These are phyloP conservation scores for Styela plicata DNA, from an alignment of 23 tunicate genomes.

Conservation along the genomic window DNA sequence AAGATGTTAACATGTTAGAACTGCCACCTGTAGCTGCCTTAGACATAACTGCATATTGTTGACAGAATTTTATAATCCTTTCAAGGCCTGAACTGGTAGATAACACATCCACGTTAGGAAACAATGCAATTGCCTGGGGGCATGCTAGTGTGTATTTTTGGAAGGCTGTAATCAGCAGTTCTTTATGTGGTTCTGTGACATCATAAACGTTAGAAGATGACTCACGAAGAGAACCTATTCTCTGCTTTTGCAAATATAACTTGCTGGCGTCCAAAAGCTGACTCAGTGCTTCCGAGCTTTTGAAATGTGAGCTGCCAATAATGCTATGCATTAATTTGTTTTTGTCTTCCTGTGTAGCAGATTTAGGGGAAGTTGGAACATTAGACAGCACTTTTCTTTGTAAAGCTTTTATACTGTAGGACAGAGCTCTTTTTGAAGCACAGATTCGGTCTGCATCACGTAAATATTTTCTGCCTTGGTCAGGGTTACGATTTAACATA, in stretches of 20 bases:
- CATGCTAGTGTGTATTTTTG: slow-evolving; percentile 5
- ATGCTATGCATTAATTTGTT: neutral
- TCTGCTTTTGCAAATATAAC: slow-evolving; percentile 21
- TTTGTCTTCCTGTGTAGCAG: neutral
- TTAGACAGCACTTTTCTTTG: neutral
- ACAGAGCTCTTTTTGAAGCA: slow-evolving; percentile 4
- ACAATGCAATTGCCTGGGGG: neutral
- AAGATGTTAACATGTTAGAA: neutral
- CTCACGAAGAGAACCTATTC: neutral
- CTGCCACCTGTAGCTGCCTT: neutral
- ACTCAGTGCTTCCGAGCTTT: slow-evolving; percentile 1
- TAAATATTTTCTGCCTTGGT: slow-evolving; percentile 81
- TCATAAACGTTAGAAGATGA: neutral
- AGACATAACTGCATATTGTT: slow-evolving; percentile 1
- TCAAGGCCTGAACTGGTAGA: neutral
- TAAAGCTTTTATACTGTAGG: slow-evolving; percentile 13
- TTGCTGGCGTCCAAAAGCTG: slow-evolving; percentile 17
- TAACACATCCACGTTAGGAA: slow-evolving; percentile 9
- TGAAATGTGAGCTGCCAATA: neutral
- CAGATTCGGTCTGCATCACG: slow-evolving; percentile 66
- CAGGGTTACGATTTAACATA: slow-evolving; percentile 75
- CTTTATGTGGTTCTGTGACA: slow-evolving; percentile 12
- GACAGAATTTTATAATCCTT: slow-evolving; percentile 20
- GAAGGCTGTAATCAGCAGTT: slow-evolving; percentile 10
- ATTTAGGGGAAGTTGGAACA: neutral